These are phyloP conservation scores for Amazona finschi DNA, from an alignment of 2,797 vertebrate genomes.

Conservation along the genomic window DNA sequence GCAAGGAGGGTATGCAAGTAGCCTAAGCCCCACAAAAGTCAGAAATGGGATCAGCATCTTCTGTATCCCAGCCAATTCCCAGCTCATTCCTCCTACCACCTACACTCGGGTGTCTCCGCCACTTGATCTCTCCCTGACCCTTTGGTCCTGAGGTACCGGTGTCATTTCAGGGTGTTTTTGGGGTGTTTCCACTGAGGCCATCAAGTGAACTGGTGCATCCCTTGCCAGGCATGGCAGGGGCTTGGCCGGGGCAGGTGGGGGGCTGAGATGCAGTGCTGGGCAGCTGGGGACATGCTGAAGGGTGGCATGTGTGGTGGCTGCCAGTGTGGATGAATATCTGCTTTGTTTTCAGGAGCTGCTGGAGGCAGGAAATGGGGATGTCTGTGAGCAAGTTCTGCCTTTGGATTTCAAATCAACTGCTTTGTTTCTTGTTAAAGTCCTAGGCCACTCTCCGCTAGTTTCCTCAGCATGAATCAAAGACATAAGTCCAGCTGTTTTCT, in stretches of 20 bases:
- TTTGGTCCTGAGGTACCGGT: background rate
- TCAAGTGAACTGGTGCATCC: background rate
- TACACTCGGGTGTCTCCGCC: rapidly evolving
- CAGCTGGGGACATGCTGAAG: rapidly evolving
- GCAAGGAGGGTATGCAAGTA: background rate
- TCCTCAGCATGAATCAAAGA: background rate
- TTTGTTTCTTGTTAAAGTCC: background rate
- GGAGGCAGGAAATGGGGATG: background rate
- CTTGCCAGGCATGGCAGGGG: rapidly evolving
- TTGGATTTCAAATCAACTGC: background rate
- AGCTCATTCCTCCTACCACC: rapidly evolving
- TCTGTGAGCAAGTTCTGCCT: background rate
- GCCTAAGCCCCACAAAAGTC: background rate
- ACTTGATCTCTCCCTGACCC: background rate
- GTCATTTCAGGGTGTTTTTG: background rate
- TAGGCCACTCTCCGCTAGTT: background rate
- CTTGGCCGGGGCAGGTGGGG: background rate
- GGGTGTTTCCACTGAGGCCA: background rate
- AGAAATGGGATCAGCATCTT: background rate
- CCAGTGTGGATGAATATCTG: background rate
- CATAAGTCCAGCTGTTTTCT: background rate
- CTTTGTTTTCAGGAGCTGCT: background rate
- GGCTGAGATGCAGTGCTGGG: background rate
- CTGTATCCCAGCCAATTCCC: rapidly evolving
- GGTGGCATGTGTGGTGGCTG: rapidly evolving